Conservation (phyloP, 2,113 vertebrate species). For the Beaufortia kweichowensis region DNA sequence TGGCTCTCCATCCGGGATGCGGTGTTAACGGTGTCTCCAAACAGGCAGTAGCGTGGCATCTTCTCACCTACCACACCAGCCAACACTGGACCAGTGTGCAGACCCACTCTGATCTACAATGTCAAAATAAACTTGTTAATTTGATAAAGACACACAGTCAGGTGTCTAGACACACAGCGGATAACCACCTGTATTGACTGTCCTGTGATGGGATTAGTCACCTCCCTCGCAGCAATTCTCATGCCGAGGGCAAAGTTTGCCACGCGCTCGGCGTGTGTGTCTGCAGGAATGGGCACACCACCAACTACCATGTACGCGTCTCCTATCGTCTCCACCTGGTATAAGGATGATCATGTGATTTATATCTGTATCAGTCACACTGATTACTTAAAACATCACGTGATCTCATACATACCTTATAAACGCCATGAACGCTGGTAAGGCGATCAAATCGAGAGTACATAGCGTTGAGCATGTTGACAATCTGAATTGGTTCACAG, state of each 20-base stretch:
- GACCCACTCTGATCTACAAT: slow-evolving; percentile 72
- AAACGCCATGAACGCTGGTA: slow-evolving; percentile 71
- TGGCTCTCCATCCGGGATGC: slow-evolving; percentile 78
- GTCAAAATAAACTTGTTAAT: slow-evolving; percentile 1
- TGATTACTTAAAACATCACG: too few relatives aligned
- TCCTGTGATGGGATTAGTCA: slow-evolving; percentile 71
- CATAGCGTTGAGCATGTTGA: slow-evolving; percentile 79
- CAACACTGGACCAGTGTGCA: slow-evolving; percentile 74
- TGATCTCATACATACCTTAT: slow-evolving; percentile 68
- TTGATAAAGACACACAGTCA: not conserved
- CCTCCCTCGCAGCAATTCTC: slow-evolving; percentile 72
- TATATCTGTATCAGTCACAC: not conserved
- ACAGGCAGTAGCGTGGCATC: slow-evolving; percentile 76
- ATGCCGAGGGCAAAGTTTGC: slow-evolving; percentile 78
- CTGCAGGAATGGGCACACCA: slow-evolving; percentile 65
- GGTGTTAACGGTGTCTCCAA: slow-evolving; percentile 79
- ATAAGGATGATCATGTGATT: not conserved
- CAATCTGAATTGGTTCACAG: slow-evolving; percentile 76
- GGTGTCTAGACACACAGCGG: slow-evolving; percentile 21
- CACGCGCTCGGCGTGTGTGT: slow-evolving; percentile 68
- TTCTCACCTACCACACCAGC: slow-evolving; percentile 79
- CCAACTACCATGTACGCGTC: slow-evolving; percentile 78
- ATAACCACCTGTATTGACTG: slow-evolving; percentile 69
- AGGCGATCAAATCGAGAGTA: slow-evolving; percentile 78
- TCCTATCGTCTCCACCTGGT: slow-evolving; percentile 76